Percentiles rank a stretch among this genome's conserved stretches.
Evolutionary conservation across 2,797 vertebrate species (phyloP).

Genomic region (Muraenolepis orangiensis): DNA sequence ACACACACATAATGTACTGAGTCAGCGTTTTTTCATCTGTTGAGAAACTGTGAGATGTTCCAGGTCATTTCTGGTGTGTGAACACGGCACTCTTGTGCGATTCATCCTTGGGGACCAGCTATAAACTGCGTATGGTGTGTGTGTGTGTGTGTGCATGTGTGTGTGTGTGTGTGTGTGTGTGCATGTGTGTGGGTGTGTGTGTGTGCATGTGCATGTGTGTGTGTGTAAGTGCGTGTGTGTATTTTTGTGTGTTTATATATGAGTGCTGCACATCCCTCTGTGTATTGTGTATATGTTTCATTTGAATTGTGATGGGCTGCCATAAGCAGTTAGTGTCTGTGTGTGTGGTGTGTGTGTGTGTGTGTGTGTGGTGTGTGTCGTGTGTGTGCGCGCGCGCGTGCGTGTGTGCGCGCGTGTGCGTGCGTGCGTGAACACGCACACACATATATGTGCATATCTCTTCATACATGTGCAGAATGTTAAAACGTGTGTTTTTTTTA

Average conservation of each 20-base stretch:
- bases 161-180: background rate
- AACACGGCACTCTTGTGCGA: slow-evolving; percentile 38
- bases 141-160: slow-evolving; percentile 7
- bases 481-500: background rate
- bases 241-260: no score
- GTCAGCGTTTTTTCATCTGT: slow-evolving; percentile 9
- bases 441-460: no score
- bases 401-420: no score
- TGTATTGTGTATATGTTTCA: no score
- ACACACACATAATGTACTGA: slow-evolving; percentile 9
- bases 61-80: slow-evolving; percentile 44
- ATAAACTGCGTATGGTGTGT: slow-evolving; percentile 42
- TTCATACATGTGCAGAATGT: background rate
- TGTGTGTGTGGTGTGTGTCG: background rate
- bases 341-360: background rate
- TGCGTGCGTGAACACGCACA: no score
- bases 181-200: background rate
- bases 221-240: no score
- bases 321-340: no score
- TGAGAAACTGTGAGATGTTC: slow-evolving; percentile 15
- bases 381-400: no score
- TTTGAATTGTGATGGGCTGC: no score
- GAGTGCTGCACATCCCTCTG: no score
- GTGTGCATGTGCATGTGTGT: background rate
- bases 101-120: slow-evolving; percentile 35